Evolutionary conservation across 1,140 invertebrate species (phyloP).

Genomic region (Leptinotarsa lineolata): DNA sequence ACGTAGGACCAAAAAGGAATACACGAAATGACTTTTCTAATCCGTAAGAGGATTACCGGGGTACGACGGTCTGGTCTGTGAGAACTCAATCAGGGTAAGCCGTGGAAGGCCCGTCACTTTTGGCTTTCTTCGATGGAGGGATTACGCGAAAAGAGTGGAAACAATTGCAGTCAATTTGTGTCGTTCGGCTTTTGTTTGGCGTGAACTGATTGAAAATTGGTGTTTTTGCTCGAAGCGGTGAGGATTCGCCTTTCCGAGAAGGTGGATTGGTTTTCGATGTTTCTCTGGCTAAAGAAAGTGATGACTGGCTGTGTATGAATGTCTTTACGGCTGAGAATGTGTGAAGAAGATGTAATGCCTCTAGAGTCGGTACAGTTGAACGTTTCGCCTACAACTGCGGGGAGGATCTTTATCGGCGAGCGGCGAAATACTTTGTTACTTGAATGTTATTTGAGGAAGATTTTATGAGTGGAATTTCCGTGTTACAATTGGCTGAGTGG

Average conservation of each 20-base stretch:
- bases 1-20: not conserved
- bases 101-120: constrained; percentile 1
- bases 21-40: constrained; percentile 24
- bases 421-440: no score
- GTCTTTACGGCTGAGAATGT: no score
- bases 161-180: constrained; percentile 15
- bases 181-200: not conserved
- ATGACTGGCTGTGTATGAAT: no score
- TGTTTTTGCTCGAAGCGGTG: not conserved
- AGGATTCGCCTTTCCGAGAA: not conserved
- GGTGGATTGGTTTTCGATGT: no score
- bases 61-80: not conserved
- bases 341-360: no score
- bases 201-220: not conserved
- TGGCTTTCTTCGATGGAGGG: not conserved
- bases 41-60: constrained; percentile 14
- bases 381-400: no score
- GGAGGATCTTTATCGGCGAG: no score
- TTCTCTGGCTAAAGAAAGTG: no score
- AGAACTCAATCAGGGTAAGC: constrained; percentile 20
- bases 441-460: no score
- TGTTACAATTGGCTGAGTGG: no score
- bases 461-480: no score
- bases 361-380: no score
- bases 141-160: not conserved